Evolutionary conservation across 1,140 invertebrate genomes (phyloP).

Genomic region (Tyrophagus putrescentiae): DNA sequence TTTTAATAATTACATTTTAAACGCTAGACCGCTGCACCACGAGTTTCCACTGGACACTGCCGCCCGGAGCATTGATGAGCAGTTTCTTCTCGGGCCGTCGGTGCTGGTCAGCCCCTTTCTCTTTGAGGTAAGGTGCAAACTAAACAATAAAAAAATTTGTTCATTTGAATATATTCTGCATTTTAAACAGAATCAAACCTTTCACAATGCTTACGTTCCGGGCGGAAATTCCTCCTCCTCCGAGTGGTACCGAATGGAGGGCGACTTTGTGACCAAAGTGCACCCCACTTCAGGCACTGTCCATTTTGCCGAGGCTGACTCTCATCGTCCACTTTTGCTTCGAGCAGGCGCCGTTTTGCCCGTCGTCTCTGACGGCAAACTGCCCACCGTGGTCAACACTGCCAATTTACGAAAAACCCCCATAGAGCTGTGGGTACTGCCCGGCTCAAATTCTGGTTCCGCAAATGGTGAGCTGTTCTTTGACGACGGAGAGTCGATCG

Average conservation of each 20-base stretch:
- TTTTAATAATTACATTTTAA: too few species aligned
- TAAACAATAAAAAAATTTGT: too few species aligned
- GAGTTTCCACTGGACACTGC: slow-evolving; percentile 21
- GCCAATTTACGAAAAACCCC: not conserved
- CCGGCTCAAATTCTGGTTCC: slow-evolving; percentile 22
- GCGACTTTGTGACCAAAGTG: not conserved
- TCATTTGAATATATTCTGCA: not conserved
- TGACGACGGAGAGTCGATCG: slow-evolving; percentile 5
- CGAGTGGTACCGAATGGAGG: not conserved
- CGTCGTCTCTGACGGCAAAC: not conserved
- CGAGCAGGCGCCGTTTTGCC: not conserved
- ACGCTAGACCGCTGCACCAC: not conserved
- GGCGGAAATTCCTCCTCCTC: too few species aligned
- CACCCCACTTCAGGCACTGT: not conserved
- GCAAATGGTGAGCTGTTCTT: not conserved
- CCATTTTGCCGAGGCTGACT: not conserved
- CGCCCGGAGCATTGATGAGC: slow-evolving; percentile 24
- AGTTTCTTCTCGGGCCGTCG: slow-evolving; percentile 28
- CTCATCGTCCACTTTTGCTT: not conserved
- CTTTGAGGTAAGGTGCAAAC: slow-evolving; percentile 22
- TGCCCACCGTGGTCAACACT: too few species aligned
- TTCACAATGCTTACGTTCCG: not conserved
- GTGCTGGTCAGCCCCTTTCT: slow-evolving; percentile 25
- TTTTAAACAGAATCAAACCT: not conserved
- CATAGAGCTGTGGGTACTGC: not conserved